phyloP scores from a whole-genome alignment of 2,113 vertebrate genomes.

The Sapayoa aenigma region DNA sequence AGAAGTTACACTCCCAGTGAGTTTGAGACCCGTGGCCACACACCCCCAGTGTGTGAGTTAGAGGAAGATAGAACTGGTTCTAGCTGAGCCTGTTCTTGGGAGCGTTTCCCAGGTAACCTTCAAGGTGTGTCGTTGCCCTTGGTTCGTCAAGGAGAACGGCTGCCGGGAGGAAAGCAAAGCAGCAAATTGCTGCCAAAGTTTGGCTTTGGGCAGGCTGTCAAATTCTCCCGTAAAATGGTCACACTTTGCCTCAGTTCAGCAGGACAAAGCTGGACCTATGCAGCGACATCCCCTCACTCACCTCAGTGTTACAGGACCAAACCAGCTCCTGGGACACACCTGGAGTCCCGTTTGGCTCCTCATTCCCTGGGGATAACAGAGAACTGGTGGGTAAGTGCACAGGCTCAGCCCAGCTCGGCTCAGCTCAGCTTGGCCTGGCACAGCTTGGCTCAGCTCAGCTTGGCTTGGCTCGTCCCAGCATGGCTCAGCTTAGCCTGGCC shows the following conservation, averaged over 20 bases:
- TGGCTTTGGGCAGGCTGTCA: background rate
- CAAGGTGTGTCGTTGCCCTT: background rate
- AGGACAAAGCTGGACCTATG: background rate
- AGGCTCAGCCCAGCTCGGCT: too few species aligned
- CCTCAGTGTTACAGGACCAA: too few species aligned
- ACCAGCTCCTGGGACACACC: too few species aligned
- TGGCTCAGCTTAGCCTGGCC: too few species aligned
- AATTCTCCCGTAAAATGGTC: background rate
- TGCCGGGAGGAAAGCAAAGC: background rate
- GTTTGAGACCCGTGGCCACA: background rate
- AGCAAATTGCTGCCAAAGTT: background rate
- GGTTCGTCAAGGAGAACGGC: background rate
- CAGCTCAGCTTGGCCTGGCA: too few species aligned
- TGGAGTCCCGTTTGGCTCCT: too few species aligned
- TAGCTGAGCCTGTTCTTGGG: background rate
- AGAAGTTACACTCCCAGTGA: background rate
- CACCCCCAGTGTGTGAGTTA: too few species aligned
- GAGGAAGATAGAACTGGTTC: background rate
- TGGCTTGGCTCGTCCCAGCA: too few species aligned
- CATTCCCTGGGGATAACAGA: too few species aligned
- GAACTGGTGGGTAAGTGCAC: too few species aligned
- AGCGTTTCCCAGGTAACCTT: background rate
- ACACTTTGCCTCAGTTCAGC: background rate
- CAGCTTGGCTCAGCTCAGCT: too few species aligned
- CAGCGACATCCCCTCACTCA: too few species aligned